A percentile compares a stretch with the other conserved stretches of the same genome.
These are phyloP conservation scores for Chaenogobius annularis DNA, from an alignment of 2,113 vertebrate genomes.

Conservation along the genomic window DNA sequence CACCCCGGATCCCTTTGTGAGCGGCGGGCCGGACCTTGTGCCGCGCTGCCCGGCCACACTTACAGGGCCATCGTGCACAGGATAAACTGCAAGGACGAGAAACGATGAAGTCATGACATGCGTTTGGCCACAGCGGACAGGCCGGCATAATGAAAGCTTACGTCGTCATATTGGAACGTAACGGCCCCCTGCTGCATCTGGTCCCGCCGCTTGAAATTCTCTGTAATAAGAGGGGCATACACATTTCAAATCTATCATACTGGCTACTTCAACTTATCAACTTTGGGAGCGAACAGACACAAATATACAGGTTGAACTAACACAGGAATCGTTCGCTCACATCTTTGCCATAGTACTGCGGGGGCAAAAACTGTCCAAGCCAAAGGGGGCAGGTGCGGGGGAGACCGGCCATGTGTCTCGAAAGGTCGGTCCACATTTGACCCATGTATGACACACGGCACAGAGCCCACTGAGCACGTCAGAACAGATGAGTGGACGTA, in stretches of 20 bases:
- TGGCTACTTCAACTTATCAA: not conserved
- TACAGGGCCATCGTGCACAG: constrained; percentile 81
- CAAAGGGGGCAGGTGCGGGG: not conserved
- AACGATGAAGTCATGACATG: not conserved
- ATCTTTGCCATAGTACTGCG: too few relatives aligned
- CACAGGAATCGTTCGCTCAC: too few relatives aligned
- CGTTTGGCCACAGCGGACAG: not conserved
- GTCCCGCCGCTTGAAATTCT: constrained; percentile 85
- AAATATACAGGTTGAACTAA: too few relatives aligned
- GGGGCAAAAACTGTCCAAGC: too few relatives aligned
- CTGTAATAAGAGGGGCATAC: constrained; percentile 62
- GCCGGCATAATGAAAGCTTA: constrained; percentile 66
- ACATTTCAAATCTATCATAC: not conserved
- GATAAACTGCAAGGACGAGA: constrained; percentile 77
- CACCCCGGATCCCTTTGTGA: not conserved
- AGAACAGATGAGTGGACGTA: constrained; percentile 37
- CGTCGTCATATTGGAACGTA: constrained; percentile 87
- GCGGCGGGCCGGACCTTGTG: not conserved
- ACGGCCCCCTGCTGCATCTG: constrained; percentile 84
- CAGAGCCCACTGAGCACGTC: not conserved
- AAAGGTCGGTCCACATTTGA: not conserved
- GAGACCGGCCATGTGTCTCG: not conserved
- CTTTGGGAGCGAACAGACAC: too few relatives aligned
- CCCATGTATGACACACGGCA: not conserved
- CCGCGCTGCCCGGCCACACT: constrained; percentile 26